These are phyloP conservation scores for Neotoxoptera formosana DNA, from an alignment of 1,140 invertebrate species.

Conservation along the genomic window DNA sequence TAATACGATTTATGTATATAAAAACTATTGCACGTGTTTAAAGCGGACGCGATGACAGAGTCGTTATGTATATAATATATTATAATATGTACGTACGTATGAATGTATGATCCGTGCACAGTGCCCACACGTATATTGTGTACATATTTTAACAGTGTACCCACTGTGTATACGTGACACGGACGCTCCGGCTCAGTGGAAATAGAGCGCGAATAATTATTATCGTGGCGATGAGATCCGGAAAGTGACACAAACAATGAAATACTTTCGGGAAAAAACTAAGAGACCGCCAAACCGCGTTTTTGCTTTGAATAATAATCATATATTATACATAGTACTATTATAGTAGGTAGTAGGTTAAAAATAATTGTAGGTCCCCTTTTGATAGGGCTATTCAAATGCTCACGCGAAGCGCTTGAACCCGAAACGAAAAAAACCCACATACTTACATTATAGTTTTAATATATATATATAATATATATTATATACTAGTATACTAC, in stretches of 20 bases:
- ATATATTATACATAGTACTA: neutral
- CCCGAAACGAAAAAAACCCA: neutral
- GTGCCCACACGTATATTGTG: neutral
- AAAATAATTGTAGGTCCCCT: neutral
- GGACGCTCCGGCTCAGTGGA: neutral
- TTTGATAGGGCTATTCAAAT: neutral
- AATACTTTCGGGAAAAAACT: constrained; percentile 23
- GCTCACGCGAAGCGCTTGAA: neutral
- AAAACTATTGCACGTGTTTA: neutral
- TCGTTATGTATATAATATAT: neutral
- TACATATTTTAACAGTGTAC: neutral
- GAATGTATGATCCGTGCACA: neutral
- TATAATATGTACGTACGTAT: neutral
- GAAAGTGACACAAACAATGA: constrained; percentile 43
- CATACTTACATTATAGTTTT: neutral
- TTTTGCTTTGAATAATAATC: neutral
- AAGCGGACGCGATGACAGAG: neutral
- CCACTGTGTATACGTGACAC: neutral
- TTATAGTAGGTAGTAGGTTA: neutral
- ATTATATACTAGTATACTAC: too few relatives aligned
- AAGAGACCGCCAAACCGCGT: neutral
- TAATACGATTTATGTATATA: neutral
- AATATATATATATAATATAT: too few relatives aligned
- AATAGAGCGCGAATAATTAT: constrained; percentile 54
- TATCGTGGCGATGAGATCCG: constrained; percentile 30